Evolutionary conservation across 2,888 invertebrate species (phyloP), one percentile per base, ranked within the genome.

Genomic region (Caenorhabditis sp.): DNA sequence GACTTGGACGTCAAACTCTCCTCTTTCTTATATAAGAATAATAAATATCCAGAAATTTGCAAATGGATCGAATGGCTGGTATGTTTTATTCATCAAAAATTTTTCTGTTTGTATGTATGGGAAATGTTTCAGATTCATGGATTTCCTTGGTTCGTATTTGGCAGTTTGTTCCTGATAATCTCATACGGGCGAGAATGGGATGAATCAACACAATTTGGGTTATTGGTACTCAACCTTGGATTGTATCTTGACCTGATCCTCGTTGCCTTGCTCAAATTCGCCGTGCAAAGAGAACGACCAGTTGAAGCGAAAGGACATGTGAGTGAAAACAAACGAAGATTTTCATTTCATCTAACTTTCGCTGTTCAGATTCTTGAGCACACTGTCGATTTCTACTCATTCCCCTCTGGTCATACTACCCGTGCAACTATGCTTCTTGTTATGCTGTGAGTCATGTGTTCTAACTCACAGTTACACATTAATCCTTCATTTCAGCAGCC

Each of bases 321-420:
- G 21, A 38, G 14, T 14, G 14, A 14, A 31, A 14, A 10, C 8
- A 26, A 26, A 7, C 1, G 7, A 56, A 26, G 25, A 7, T 56
- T 25, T 26, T 5, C 2, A 3, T 10, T 25, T 59, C 10, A 10
- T 53, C 21, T 58, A 58, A 63, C n/a, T n/a, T 25, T 20, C 26
- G 3, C 20, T 59, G 49, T 73, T 43, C 43, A 70, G 74, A 20
- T 67, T 5, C 23, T 63, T 21, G 70, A 75, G 25, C 64, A 67
- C 59, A 64, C 63, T 12, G 82, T 81, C 67, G 95, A 95, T 89
- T 93, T 94, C 84, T 97, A 92, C 88, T 92, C 93, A 59, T 97
- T 97, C 88, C 97, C 97, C 14, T 97, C 96, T 0, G 96, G 96
- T 0, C 97, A 97, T 88, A 92, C 94, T 0, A 94, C 95, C 27